Evolutionary conservation across 2,888 invertebrate species (phyloP).

Genomic region (Pharmacophagus antenor): DNA sequence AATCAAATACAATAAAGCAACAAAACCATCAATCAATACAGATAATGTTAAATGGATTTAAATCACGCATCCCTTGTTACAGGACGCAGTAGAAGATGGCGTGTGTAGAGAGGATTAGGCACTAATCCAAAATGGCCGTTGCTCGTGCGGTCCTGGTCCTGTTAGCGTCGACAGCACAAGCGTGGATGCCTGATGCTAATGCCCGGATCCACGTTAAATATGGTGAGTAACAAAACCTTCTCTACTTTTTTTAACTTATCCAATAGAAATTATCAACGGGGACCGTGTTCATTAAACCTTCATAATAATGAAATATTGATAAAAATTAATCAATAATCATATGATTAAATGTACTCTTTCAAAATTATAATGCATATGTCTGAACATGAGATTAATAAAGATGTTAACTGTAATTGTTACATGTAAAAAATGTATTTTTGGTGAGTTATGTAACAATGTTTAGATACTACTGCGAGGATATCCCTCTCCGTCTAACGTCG

Average conservation of each 20-base stretch:
- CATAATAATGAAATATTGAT: too few species aligned
- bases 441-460: too few species aligned
- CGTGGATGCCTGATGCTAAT: slow-evolving; percentile 87
- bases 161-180: slow-evolving; percentile 80
- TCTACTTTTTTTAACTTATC: neutral
- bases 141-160: slow-evolving; percentile 79
- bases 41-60: slow-evolving; percentile 27
- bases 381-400: too few species aligned
- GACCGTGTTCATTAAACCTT: too few species aligned
- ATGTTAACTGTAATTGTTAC: too few species aligned
- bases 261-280: neutral
- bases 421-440: too few species aligned
- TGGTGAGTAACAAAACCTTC: slow-evolving; percentile 63
- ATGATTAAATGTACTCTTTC: too few species aligned
- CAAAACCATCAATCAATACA: slow-evolving; percentile 16
- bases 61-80: slow-evolving; percentile 46
- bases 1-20: neutral
- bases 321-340: too few species aligned
- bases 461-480: too few species aligned
- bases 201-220: slow-evolving; percentile 85
- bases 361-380: too few species aligned
- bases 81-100: slow-evolving; percentile 67
- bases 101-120: slow-evolving; percentile 60
- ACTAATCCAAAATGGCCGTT: slow-evolving; percentile 73
- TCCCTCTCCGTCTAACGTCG: too few species aligned